Conservation (phyloP, 2,113 vertebrate species). For the Hemiscyllium ocellatum region DNA sequence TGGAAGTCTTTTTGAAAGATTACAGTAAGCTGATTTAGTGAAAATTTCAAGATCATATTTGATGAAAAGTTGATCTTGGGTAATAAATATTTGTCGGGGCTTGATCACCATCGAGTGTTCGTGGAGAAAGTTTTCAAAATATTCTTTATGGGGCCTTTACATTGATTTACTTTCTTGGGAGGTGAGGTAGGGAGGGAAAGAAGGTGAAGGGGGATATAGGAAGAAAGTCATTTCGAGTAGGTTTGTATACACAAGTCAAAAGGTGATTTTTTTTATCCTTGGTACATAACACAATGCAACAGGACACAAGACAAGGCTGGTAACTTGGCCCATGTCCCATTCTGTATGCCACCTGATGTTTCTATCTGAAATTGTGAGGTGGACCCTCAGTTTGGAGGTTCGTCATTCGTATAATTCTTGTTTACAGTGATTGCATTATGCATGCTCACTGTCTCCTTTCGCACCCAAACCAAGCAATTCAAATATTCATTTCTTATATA, state of each 20-base stretch:
- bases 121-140: background rate
- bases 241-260: background rate
- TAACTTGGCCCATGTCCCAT: background rate
- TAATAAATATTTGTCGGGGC: background rate
- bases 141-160: background rate
- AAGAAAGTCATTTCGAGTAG: background rate
- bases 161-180: background rate
- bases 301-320: background rate
- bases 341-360: background rate
- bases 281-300: background rate
- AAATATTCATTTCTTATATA: background rate
- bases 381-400: background rate
- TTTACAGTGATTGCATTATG: background rate
- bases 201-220: background rate
- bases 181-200: background rate
- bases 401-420: background rate
- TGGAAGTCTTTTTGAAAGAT: too few relatives aligned
- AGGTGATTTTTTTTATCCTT: too few relatives aligned
- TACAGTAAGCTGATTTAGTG: background rate
- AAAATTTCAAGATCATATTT: background rate
- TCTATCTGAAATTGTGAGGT: background rate
- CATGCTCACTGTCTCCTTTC: background rate
- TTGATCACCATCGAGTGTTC: background rate
- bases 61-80: background rate
- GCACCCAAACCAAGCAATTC: background rate